Percentiles rank a stretch among this genome's conserved stretches.
Conservation (phyloP, 64 coral and sea anemone genomes). For the Pocillopora verrucosa region DNA sequence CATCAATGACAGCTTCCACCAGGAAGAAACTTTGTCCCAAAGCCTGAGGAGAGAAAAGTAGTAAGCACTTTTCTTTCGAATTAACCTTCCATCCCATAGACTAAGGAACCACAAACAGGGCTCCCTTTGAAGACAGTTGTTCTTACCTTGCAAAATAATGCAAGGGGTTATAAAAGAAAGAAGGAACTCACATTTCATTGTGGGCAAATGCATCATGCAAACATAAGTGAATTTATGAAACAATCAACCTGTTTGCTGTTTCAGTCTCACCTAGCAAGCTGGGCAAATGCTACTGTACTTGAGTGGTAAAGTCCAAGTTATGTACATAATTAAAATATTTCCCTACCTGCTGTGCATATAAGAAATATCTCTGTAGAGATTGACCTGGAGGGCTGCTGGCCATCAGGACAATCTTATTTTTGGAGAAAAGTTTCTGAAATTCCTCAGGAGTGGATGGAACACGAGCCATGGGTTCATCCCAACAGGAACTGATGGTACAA, state of each 20-base stretch:
- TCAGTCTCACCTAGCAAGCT: no score
- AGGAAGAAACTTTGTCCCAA: conserved; percentile 15
- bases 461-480: conserved; percentile 34
- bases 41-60: background rate
- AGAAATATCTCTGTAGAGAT: conserved; percentile 76
- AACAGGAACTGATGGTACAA: conserved; percentile 19
- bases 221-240: no score
- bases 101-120: background rate
- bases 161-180: background rate
- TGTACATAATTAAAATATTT: no score
- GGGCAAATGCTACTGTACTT: no score
- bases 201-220: no score
- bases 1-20: conserved; percentile 28
- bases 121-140: background rate
- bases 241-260: no score
- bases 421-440: conserved; percentile 49
- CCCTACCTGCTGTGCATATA: conserved; percentile 76
- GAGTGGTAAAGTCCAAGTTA: no score
- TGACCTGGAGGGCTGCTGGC: conserved; percentile 68
- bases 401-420: conserved; percentile 61
- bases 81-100: background rate
- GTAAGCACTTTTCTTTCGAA: no score
- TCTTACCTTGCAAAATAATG: background rate
- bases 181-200: background rate
- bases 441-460: conserved; percentile 58